Evolutionary conservation across 1,140 invertebrate genomes (phyloP).

Genomic region (Diachasmimorpha longicaudata): DNA sequence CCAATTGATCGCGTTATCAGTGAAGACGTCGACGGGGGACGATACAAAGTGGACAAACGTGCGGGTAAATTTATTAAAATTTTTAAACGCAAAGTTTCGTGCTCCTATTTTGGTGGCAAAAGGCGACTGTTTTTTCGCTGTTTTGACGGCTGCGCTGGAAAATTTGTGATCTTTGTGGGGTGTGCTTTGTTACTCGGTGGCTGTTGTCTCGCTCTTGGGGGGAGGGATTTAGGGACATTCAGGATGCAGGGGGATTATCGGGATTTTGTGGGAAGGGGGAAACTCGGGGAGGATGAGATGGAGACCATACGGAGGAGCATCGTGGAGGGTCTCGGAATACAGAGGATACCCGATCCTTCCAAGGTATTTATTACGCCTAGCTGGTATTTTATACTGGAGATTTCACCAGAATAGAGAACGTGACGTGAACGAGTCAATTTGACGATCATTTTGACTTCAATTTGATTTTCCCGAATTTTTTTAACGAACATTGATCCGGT

Average conservation of each 20-base stretch:
- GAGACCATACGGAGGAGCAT: constrained; percentile 57
- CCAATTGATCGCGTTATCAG: constrained; percentile 27
- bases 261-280: background rate
- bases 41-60: background rate
- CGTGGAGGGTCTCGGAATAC: constrained; percentile 56
- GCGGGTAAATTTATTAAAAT: background rate
- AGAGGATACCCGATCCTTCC: constrained; percentile 58
- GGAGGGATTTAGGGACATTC: background rate
- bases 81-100: background rate
- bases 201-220: background rate
- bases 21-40: constrained; percentile 8
- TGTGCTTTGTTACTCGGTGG: background rate
- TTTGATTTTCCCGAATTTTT: no score
- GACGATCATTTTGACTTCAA: no score
- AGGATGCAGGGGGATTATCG: background rate
- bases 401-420: no score
- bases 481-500: no score
- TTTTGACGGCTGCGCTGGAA: background rate
- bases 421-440: no score
- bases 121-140: background rate
- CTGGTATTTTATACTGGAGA: background rate
- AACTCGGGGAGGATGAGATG: constrained; percentile 31
- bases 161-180: background rate
- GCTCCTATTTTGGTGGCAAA: background rate
- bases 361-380: constrained; percentile 46